These are phyloP conservation scores for Nematopogon swammerdamellus DNA, from an alignment of 2,888 invertebrate species.

Conservation along the genomic window DNA sequence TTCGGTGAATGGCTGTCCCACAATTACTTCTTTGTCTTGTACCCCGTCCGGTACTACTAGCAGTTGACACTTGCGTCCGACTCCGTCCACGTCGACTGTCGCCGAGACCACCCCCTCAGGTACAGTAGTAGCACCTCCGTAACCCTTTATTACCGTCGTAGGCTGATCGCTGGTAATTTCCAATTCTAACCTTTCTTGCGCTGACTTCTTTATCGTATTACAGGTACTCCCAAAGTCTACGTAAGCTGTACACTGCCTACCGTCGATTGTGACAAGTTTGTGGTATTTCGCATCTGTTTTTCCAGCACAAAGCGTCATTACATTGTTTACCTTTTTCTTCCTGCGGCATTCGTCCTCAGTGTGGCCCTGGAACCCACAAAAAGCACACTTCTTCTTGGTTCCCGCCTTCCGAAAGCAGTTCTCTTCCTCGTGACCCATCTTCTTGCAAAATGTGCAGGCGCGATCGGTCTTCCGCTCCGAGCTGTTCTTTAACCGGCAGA, in stretches of 20 bases:
- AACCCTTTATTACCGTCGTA: conserved; percentile 8
- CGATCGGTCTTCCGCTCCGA: background rate
- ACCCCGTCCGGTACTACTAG: conserved; percentile 7
- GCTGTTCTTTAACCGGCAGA: background rate
- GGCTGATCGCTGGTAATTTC: conserved; percentile 4
- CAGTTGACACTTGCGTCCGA: conserved; percentile 4
- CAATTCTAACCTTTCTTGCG: no score
- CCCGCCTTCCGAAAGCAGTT: conserved; percentile 6
- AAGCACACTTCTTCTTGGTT: conserved; percentile 1
- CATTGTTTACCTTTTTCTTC: conserved; percentile 2
- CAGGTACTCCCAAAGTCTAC: conserved; percentile 12
- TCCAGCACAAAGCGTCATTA: background rate
- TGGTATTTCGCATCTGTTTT: conserved; percentile 5
- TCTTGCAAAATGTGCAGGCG: background rate
- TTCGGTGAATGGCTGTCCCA: conserved; percentile 7
- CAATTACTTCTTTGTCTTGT: conserved; percentile 7
- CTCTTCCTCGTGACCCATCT: conserved; percentile 5
- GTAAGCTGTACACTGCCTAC: conserved; percentile 4
- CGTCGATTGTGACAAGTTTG: conserved; percentile 7
- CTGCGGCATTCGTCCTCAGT: conserved; percentile 4
- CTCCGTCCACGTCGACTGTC: conserved; percentile 7
- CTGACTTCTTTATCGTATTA: no score
- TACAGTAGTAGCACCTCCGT: conserved; percentile 6
- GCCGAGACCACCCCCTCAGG: conserved; percentile 5
- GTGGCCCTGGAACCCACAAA: conserved; percentile 6